Base-by-base conservation (phyloP, 2,888 invertebrate species). In the Scaptodrosophila latifasciaeformis region DNA sequence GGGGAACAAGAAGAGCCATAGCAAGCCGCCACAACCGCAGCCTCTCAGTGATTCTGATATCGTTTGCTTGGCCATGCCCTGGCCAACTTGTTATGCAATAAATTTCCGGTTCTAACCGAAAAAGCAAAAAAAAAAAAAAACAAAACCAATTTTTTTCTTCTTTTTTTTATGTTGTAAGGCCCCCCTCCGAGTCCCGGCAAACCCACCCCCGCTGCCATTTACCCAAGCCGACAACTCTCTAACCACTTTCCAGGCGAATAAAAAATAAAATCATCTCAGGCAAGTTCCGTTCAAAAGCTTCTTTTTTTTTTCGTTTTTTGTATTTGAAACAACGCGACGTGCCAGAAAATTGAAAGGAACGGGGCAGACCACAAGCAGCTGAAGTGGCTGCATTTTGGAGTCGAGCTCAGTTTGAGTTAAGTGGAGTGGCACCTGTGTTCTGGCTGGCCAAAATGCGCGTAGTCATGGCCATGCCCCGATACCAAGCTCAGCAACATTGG, bases 71-170 rank as follows among this genome's bases (percentile, higher is more conserved):
- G 31, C 2, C 2, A 31, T 10, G 31, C 7, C 2, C 15, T 7
- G 31, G 48, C 58, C 62, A 70, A 61, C 81, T 72, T 81, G 80
- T 77, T 81, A 77, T 77, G 81, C 77, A 77, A 79, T 81, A 81
- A 79, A 76, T 77, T 67, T 81, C 76, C 76, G 80, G 80, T 76
- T 79, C 69, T 72, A 69, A 59, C 53, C 52, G 12, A 47, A 48
- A 61, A 21, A 45, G 12, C 24, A 7, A 12, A n/a, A n/a, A 52
- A 30, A 47, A 46, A 43, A 27, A 49, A 31, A 46, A 27, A 31
- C 15, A 42, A 40, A 31, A 30, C 30, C 17, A 17, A 27, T 19
- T 42, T 42, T 12, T 42, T 27, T 31, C 6, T 31, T 3, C 31
- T 31, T n/a, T 40, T 24, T 24, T 21, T 40, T 40, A 13, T 40